These are phyloP conservation scores for Tyto alba DNA, from an alignment of 2,113 vertebrate species.

Conservation along the genomic window DNA sequence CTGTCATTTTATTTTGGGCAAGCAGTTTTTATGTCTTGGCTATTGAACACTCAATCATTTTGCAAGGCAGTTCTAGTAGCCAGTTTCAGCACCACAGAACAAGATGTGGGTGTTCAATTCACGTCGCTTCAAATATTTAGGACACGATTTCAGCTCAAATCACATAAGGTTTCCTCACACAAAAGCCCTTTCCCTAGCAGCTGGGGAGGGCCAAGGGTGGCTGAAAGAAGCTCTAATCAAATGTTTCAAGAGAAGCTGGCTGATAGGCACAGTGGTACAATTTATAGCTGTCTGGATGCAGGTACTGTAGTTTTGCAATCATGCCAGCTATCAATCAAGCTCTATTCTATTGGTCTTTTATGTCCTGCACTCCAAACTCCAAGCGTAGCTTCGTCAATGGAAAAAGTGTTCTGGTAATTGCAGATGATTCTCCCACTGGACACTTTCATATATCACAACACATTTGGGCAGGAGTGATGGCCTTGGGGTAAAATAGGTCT, in stretches of 20 bases:
- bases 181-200: slow-evolving; percentile 46
- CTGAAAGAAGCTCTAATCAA: slow-evolving; percentile 57
- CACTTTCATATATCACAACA: neutral
- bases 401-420: slow-evolving; percentile 31
- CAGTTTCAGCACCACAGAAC: neutral
- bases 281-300: slow-evolving; percentile 55
- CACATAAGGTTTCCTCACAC: neutral
- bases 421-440: neutral
- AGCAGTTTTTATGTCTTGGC: neutral
- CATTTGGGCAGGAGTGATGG: neutral
- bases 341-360: slow-evolving; percentile 57
- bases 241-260: slow-evolving; percentile 49
- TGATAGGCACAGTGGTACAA: slow-evolving; percentile 39
- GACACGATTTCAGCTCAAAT: slow-evolving; percentile 18
- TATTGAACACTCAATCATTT: neutral
- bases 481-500: neutral
- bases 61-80: neutral
- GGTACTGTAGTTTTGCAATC: slow-evolving; percentile 61
- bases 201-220: slow-evolving; percentile 40
- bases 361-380: slow-evolving; percentile 28
- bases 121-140: slow-evolving; percentile 45
- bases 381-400: neutral
- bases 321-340: slow-evolving; percentile 61
- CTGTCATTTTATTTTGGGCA: neutral
- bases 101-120: slow-evolving; percentile 11